Conservation (phyloP, 2,113 vertebrate genomes). For the Saccopteryx leptura region DNA sequence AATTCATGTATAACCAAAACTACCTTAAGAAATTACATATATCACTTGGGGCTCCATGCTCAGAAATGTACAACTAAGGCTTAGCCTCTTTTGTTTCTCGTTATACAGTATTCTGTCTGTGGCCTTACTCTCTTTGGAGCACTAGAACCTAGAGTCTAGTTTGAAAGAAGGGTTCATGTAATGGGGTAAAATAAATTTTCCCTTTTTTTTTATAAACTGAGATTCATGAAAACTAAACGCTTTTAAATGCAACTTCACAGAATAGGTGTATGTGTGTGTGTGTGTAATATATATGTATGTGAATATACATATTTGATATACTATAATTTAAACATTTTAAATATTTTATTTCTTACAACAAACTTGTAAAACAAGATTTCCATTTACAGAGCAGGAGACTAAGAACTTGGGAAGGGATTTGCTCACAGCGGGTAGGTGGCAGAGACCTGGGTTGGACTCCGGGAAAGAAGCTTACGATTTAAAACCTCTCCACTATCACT, state of each 20-base stretch:
- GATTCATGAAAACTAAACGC: background rate
- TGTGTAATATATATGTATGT: background rate
- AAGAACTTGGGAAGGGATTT: background rate
- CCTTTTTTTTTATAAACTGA: background rate
- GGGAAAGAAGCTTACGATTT: background rate
- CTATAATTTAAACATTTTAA: background rate
- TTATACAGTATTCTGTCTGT: background rate
- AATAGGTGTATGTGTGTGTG: background rate
- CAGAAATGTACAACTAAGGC: background rate
- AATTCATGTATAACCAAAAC: background rate
- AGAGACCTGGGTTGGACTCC: background rate
- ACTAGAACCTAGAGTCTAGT: background rate
- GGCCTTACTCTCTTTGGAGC: background rate
- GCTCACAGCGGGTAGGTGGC: background rate
- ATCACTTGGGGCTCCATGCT: background rate
- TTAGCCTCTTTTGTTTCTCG: background rate
- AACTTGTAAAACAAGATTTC: background rate
- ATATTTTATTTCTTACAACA: background rate
- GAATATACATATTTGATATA: background rate
- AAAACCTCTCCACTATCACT: background rate
- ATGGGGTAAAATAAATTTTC: background rate
- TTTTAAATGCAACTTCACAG: background rate
- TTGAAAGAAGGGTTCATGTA: background rate
- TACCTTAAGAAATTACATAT: background rate
- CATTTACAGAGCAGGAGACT: background rate